Conservation (phyloP, 2,888 invertebrate genomes). For the Macropis europaea region DNA sequence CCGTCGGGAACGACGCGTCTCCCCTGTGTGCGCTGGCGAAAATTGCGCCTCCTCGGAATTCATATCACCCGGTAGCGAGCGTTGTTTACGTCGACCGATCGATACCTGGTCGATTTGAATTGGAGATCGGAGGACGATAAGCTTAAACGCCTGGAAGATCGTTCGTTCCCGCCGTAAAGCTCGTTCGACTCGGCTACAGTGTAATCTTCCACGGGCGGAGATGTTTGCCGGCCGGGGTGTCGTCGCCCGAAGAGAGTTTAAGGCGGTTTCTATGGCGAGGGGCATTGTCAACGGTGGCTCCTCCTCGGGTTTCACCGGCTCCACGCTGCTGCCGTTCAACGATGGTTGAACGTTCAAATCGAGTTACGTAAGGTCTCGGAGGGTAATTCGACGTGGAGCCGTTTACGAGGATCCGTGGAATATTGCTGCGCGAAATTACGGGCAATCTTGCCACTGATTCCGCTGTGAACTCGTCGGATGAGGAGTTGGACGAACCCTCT, state of each 20-base stretch:
- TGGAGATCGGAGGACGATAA: constrained; percentile 5
- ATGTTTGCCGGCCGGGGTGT: constrained; percentile 1
- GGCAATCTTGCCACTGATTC: constrained; percentile 34
- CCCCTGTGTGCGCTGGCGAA: neutral
- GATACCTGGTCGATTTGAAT: constrained; percentile 16
- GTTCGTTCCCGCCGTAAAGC: neutral
- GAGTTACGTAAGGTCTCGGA: constrained; percentile 50
- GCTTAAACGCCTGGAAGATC: neutral
- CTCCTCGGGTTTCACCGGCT: constrained; percentile 26
- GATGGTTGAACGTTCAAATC: constrained; percentile 37
- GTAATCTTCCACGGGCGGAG: neutral
- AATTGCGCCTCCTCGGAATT: constrained; percentile 21
- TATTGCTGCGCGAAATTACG: constrained; percentile 36
- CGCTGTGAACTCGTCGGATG: neutral
- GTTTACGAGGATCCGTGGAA: constrained; percentile 33
- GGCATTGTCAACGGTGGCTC: neutral
- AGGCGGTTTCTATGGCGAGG: neutral
- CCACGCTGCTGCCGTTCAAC: too few species aligned
- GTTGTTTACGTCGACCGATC: constrained; percentile 24
- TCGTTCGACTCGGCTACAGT: neutral
- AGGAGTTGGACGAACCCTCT: too few species aligned
- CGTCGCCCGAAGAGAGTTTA: neutral
- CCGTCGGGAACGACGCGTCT: neutral
- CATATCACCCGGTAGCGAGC: constrained; percentile 16
- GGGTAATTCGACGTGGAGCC: constrained; percentile 48